Evolutionary conservation across 2,888 invertebrate species (phyloP).

Genomic region (Drosophila siamana): DNA sequence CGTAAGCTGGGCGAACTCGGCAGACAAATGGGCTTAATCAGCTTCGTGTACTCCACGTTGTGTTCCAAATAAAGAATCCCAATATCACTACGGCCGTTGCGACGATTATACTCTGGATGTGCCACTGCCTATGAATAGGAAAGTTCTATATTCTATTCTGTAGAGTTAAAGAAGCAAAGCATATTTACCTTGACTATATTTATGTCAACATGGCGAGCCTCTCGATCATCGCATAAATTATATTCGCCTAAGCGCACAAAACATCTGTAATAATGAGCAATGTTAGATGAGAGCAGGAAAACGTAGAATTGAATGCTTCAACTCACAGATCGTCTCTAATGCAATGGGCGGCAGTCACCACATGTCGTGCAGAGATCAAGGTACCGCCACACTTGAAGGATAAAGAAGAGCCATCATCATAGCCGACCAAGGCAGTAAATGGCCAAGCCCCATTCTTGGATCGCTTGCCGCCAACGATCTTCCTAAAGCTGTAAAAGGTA

Average conservation of each 20-base stretch:
- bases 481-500: conserved; percentile 85
- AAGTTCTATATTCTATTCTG: not conserved
- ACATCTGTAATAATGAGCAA: conserved; percentile 38
- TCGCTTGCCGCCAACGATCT: conserved; percentile 90
- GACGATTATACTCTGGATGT: conserved; percentile 75
- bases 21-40: conserved; percentile 91
- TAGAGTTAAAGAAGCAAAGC: not conserved
- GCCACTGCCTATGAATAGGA: conserved; percentile 51
- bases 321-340: conserved; percentile 80
- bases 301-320: too few relatives aligned
- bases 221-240: conserved; percentile 88
- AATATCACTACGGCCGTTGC: conserved; percentile 90
- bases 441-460: conserved; percentile 90
- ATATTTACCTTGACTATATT: conserved; percentile 86
- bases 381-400: conserved; percentile 87
- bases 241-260: conserved; percentile 91
- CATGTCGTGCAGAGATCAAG: conserved; percentile 86
- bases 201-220: conserved; percentile 87
- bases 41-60: conserved; percentile 86
- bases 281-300: too few relatives aligned
- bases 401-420: conserved; percentile 85
- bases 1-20: conserved; percentile 88
- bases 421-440: conserved; percentile 92
- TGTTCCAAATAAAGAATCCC: conserved; percentile 89
- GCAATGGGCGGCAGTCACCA: conserved; percentile 88